Base-by-base conservation (phyloP, 2,888 invertebrate species). In the Synergus laeviventris region DNA sequence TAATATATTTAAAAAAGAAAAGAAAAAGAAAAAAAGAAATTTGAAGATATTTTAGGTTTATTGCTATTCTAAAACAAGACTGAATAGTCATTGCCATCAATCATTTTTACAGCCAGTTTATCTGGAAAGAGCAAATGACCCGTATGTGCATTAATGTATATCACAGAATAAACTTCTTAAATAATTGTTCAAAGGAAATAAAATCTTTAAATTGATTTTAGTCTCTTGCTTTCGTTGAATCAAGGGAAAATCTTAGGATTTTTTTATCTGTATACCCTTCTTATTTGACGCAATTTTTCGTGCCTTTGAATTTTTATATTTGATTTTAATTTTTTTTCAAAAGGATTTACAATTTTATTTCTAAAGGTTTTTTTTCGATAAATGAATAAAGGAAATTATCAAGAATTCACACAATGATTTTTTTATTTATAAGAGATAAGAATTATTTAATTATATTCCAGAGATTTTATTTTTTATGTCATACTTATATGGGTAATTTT, bases 1-100 rank as follows among this genome's bases (percentile, higher is more conserved):
- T 70, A 70, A 54, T 70, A 70, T 70, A 70, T 49, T 70, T 49
- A 24, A 49, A 49, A 49, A 66, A 49, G 36, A 24, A 49, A 49
- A 49, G 49, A 49, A 70, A 49, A 60, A 16, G 36, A 36, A 64
- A 64, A 12, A 42, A 38, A 64, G 14, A 49, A 70, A 49, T 70
- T n/a, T 49, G 49, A 36, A 31, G 31, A 70, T 49, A 70, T 70
- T 36, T 70, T 70, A 70, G 49, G 70, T 70, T 70, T 54, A 24
- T 70, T 31, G 36, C 70, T 70, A 70, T 70, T 70, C 49, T 70
- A 49, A 70, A 70, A 49, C 5, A 70, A 70, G 70, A 70, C 70
- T 70, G 70, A 70, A 66, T 66, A 70, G 70, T 70, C 70, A 70
- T 70, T 70, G 49, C 70, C 70, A 70, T 36, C 31, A 70, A 49